These are phyloP conservation scores for Pipistrellus pipistrellus DNA, from an alignment of 2,797 vertebrate genomes.

Conservation along the genomic window DNA sequence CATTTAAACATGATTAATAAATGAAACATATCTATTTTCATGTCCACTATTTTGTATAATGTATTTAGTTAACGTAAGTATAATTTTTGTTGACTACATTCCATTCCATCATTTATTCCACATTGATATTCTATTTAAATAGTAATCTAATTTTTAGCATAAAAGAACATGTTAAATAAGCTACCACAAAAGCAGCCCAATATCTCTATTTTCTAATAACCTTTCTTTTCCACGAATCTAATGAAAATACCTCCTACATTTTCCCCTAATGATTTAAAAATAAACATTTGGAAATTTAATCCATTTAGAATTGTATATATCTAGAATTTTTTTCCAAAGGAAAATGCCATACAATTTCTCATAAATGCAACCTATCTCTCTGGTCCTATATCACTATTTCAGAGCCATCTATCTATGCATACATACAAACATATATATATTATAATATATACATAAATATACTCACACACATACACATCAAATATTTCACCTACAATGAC, in stretches of 20 bases:
- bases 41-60: background rate
- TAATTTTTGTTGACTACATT: slow-evolving; percentile 30
- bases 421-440: background rate
- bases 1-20: slow-evolving; percentile 48
- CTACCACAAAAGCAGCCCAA: slow-evolving; percentile 41
- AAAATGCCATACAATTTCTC: slow-evolving; percentile 33
- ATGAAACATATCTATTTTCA: slow-evolving; percentile 21
- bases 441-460: background rate
- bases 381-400: slow-evolving; percentile 21
- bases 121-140: slow-evolving; percentile 40
- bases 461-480: background rate
- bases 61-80: background rate
- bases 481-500: slow-evolving; percentile 29
- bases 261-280: slow-evolving; percentile 41
- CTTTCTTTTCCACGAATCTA: background rate
- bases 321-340: background rate
- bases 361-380: slow-evolving; percentile 4
- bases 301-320: background rate
- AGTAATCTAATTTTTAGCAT: slow-evolving; percentile 37
- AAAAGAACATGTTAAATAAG: slow-evolving; percentile 51
- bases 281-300: slow-evolving; percentile 37
- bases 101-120: slow-evolving; percentile 12
- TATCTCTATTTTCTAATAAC: slow-evolving; percentile 22
- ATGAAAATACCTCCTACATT: slow-evolving; percentile 44
- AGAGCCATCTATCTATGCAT: background rate